Evolutionary conservation across 1,140 invertebrate genomes (phyloP).

Genomic region (Belonocnema kinseyi): DNA sequence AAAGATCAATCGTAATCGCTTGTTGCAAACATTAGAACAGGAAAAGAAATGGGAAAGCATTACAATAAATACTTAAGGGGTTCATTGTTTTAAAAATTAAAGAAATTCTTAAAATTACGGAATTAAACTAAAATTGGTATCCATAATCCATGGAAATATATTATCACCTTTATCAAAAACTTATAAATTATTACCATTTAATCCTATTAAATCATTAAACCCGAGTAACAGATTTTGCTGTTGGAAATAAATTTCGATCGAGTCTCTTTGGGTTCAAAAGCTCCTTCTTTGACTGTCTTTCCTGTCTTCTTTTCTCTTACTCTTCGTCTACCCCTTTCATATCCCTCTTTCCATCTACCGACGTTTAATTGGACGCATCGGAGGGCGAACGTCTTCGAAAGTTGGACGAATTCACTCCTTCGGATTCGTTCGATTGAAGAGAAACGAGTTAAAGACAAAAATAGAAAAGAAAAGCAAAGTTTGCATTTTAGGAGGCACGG

Average conservation of each 20-base stretch:
- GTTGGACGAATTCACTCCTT: conserved; percentile 21
- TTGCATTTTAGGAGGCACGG: conserved; percentile 4
- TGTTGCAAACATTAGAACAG: conserved; percentile 33
- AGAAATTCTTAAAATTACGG: too few relatives aligned
- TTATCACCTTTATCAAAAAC: too few relatives aligned
- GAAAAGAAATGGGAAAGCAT: too few relatives aligned
- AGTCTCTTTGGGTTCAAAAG: too few relatives aligned
- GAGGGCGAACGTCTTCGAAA: conserved; percentile 43
- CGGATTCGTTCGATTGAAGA: neutral
- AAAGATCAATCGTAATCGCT: conserved; percentile 11
- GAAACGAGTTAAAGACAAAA: conserved; percentile 19
- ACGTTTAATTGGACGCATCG: conserved; percentile 52
- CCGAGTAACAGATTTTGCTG: too few relatives aligned
- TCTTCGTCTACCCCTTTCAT: neutral
- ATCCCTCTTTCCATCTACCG: conserved; percentile 27
- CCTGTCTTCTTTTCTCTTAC: neutral
- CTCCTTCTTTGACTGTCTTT: neutral
- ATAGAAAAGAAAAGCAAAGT: conserved; percentile 7
- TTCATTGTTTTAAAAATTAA: too few relatives aligned
- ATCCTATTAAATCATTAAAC: too few relatives aligned
- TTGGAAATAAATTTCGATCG: too few relatives aligned
- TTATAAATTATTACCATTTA: too few relatives aligned
- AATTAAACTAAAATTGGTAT: too few relatives aligned
- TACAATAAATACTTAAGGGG: too few relatives aligned
- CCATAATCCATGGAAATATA: too few relatives aligned